Conservation (phyloP, 2,113 vertebrate genomes). For the Tor tambroides region DNA sequence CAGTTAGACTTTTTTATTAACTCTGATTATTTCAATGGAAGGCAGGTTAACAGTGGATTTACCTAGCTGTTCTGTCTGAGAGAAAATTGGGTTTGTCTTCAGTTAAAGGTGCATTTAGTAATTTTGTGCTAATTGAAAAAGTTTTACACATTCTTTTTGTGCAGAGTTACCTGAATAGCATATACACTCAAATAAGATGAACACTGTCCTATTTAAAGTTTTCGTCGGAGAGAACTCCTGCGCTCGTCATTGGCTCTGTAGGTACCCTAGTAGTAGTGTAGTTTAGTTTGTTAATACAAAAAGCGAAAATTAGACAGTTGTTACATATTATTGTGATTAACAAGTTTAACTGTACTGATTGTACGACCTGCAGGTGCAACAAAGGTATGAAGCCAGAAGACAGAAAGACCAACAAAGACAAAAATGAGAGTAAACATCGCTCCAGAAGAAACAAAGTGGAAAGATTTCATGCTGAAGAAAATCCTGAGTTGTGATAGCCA, state of each 20-base stretch:
- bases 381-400: too few species aligned
- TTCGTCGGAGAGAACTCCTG: neutral
- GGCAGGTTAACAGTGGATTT: neutral
- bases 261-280: too few species aligned
- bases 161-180: neutral
- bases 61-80: neutral
- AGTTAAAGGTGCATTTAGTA: neutral
- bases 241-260: neutral
- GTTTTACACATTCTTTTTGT: neutral
- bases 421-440: too few species aligned
- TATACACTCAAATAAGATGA: too few species aligned
- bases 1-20: neutral
- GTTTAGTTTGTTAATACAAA: too few species aligned
- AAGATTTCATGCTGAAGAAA: neutral
- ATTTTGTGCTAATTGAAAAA: neutral
- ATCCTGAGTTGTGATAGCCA: too few species aligned
- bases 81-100: neutral
- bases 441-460: too few species aligned
- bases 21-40: constrained; percentile 28
- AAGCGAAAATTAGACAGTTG: too few species aligned
- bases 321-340: too few species aligned
- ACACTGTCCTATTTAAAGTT: neutral
- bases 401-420: too few species aligned
- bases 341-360: neutral
- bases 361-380: neutral